A percentile compares a stretch with the other conserved stretches of the same genome.
Conservation (phyloP, 1,140 invertebrate species). For the Ladona fulva region DNA sequence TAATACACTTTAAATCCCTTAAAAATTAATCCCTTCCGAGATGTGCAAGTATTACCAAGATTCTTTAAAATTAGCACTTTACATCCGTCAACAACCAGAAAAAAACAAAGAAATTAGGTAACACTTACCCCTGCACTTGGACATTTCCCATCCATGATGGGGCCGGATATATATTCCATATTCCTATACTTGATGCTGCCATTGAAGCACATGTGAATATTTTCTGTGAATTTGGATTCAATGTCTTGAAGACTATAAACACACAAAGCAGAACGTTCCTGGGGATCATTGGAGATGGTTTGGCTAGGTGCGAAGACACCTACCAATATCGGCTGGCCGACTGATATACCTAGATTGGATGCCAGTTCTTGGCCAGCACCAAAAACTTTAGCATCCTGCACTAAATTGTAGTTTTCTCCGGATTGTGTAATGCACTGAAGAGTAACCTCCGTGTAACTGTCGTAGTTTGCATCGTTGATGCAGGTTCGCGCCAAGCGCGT, state of each 20-base stretch:
- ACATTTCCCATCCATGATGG: conserved; percentile 82
- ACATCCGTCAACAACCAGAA: neutral
- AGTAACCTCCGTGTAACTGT: conserved; percentile 91
- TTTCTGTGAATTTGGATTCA: conserved; percentile 87
- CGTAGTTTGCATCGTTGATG: conserved; percentile 87
- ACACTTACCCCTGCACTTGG: conserved; percentile 62
- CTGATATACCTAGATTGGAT: conserved; percentile 61
- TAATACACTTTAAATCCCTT: too few species aligned
- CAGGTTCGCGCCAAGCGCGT: conserved; percentile 84
- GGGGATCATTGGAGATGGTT: conserved; percentile 68
- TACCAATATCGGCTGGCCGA: conserved; percentile 67
- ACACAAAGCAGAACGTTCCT: conserved; percentile 72
- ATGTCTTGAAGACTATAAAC: conserved; percentile 78
- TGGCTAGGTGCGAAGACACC: conserved; percentile 75
- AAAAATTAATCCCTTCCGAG: too few species aligned
- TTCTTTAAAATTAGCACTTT: too few species aligned
- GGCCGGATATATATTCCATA: conserved; percentile 87
- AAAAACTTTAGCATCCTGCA: conserved; percentile 82
- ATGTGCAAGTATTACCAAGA: too few species aligned
- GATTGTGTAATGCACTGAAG: conserved; percentile 65
- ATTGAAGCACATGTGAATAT: conserved; percentile 95
- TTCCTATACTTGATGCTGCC: conserved; percentile 83
- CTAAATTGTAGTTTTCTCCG: conserved; percentile 68
- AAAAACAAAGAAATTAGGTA: conserved; percentile 11
- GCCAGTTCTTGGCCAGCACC: conserved; percentile 72